These are phyloP conservation scores for Spodoptera frugiperda DNA, from an alignment of 1,140 invertebrate species.

Conservation along the genomic window DNA sequence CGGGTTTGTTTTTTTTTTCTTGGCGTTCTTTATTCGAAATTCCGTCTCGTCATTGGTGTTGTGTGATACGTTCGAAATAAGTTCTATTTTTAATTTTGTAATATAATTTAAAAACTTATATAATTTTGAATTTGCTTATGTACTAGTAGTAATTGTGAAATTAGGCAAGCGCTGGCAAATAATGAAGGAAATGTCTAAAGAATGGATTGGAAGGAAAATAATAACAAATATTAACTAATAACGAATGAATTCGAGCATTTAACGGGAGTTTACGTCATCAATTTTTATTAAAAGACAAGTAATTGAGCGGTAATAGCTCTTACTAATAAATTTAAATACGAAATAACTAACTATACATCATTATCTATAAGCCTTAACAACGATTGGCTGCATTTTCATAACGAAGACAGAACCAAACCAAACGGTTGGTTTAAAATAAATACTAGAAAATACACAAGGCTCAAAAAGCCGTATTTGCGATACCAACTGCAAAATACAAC, in stretches of 20 bases:
- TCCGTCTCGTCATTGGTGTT: conserved; percentile 37
- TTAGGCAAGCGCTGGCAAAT: neutral
- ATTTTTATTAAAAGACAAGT: conserved; percentile 14
- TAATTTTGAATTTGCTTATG: conserved; percentile 13
- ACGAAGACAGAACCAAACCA: neutral
- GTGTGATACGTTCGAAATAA: conserved; percentile 31
- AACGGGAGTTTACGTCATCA: neutral
- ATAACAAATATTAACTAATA: neutral
- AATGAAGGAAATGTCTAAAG: neutral
- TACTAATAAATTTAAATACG: neutral
- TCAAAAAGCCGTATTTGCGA: neutral
- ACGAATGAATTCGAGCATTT: conserved; percentile 7
- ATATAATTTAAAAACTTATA: no score
- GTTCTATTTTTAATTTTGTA: conserved; percentile 34
- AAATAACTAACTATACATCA: neutral
- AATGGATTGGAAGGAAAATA: neutral
- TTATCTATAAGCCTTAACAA: neutral
- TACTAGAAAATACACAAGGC: neutral
- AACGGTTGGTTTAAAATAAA: neutral
- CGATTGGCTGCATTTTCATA: neutral
- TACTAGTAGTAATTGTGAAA: conserved; percentile 6
- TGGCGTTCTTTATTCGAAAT: conserved; percentile 1
- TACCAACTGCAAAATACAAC: neutral
- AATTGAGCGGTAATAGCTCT: neutral
- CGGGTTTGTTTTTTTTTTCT: neutral